Percentiles rank a stretch among this genome's conserved stretches.
These are phyloP conservation scores for Hoplostethus mediterraneus DNA, from an alignment of 2,797 vertebrate genomes.

Conservation along the genomic window DNA sequence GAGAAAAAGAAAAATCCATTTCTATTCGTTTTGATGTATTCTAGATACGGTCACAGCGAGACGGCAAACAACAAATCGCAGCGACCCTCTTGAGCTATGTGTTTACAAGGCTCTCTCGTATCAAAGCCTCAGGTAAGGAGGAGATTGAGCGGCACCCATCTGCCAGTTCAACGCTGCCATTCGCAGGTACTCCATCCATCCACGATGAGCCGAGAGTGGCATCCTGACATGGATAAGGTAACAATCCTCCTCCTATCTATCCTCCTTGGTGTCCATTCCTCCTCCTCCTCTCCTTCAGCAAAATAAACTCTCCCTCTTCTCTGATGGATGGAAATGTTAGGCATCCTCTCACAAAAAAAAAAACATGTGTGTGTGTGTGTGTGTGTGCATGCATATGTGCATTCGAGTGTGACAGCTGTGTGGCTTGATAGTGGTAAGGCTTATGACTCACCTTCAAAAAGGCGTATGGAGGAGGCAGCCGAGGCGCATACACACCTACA, in stretches of 20 bases:
- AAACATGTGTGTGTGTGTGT: slow-evolving; percentile 9
- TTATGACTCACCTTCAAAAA: slow-evolving; percentile 52
- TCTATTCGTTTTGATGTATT: slow-evolving; percentile 2
- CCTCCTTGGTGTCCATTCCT: too few relatives aligned
- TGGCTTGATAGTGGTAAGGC: slow-evolving; percentile 46
- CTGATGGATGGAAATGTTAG: too few relatives aligned
- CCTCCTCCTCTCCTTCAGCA: too few relatives aligned
- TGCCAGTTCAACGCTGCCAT: slow-evolving; percentile 38
- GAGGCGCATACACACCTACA: slow-evolving; percentile 27
- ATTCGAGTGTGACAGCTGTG: not conserved
- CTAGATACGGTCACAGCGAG: slow-evolving; percentile 6
- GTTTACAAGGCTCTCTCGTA: slow-evolving; percentile 19
- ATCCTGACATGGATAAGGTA: slow-evolving; percentile 29
- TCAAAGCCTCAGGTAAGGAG: slow-evolving; percentile 32
- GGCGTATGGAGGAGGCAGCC: slow-evolving; percentile 31
- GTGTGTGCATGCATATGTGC: slow-evolving; percentile 9
- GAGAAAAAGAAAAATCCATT: not conserved
- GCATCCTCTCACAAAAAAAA: too few relatives aligned
- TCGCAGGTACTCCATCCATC: slow-evolving; percentile 19
- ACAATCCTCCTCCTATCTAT: not conserved
- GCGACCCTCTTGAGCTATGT: slow-evolving; percentile 2
- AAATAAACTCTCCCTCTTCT: too few relatives aligned
- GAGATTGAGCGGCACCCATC: slow-evolving; percentile 54
- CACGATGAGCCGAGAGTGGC: slow-evolving; percentile 31
- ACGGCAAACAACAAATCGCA: slow-evolving; percentile 4